These are phyloP conservation scores for Macropis europaea DNA, from an alignment of 2,888 invertebrate species.

Conservation along the genomic window DNA sequence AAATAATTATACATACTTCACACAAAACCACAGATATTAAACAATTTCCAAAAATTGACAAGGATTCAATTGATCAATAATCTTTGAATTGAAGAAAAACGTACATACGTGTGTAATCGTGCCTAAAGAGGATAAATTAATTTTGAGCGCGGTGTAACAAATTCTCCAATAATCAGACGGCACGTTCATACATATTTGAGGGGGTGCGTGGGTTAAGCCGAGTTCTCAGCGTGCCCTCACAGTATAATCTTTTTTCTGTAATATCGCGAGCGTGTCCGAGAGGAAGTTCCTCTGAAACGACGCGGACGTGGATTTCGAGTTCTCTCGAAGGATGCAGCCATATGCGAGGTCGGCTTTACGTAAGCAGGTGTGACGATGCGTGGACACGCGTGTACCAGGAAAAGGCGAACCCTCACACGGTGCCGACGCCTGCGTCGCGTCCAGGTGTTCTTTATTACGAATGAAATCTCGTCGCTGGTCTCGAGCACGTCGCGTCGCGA, in stretches of 20 bases:
- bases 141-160: too few relatives aligned
- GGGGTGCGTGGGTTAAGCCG: slow-evolving; percentile 65
- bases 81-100: too few relatives aligned
- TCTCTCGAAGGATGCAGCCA: slow-evolving; percentile 51
- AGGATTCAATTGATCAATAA: too few relatives aligned
- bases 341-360: slow-evolving; percentile 68
- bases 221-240: slow-evolving; percentile 70
- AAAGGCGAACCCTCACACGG: slow-evolving; percentile 63
- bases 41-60: too few relatives aligned
- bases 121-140: too few relatives aligned
- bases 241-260: slow-evolving; percentile 24
- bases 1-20: too few relatives aligned
- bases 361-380: slow-evolving; percentile 80
- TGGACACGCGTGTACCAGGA: slow-evolving; percentile 78
- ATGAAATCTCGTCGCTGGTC: slow-evolving; percentile 58
- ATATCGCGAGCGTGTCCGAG: slow-evolving; percentile 3
- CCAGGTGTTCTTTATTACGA: slow-evolving; percentile 75
- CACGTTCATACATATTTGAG: too few relatives aligned
- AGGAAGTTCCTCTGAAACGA: slow-evolving; percentile 47
- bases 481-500: slow-evolving; percentile 58
- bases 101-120: too few relatives aligned
- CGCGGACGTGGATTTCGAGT: slow-evolving; percentile 26
- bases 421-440: slow-evolving; percentile 62
- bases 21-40: too few relatives aligned
- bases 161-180: too few relatives aligned